These are phyloP conservation scores for Epizoanthus fatuus DNA, from an alignment of 92 coral and sea anemone species.

Conservation along the genomic window DNA sequence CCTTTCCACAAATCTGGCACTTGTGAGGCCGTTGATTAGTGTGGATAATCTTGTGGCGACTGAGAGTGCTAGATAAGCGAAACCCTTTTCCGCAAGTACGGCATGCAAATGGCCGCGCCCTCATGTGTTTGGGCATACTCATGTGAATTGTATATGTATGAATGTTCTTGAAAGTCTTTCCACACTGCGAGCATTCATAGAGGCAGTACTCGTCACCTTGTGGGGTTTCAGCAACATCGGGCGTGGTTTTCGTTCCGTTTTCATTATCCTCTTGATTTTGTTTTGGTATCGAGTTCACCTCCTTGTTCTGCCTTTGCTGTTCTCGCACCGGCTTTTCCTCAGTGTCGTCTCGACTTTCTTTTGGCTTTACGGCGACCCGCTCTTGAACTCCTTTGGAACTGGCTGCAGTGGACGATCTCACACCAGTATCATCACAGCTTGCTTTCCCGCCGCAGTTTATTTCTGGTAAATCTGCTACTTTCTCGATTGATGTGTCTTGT, in stretches of 20 bases:
- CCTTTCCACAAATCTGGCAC: constrained; percentile 44
- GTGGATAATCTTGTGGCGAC: constrained; percentile 58
- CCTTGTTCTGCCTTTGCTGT: too few relatives aligned
- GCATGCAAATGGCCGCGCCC: constrained; percentile 45
- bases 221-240: too few relatives aligned
- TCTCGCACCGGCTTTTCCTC: too few relatives aligned
- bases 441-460: not conserved
- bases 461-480: not conserved
- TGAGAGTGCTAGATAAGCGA: constrained; percentile 58
- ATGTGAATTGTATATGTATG: constrained; percentile 46
- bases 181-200: constrained; percentile 43
- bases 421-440: not conserved
- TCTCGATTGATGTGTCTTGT: not conserved
- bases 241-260: not conserved
- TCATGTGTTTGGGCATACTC: constrained; percentile 56
- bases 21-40: constrained; percentile 54
- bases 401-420: not conserved
- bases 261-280: too few relatives aligned
- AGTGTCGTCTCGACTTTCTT: too few relatives aligned
- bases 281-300: too few relatives aligned
- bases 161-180: constrained; percentile 43
- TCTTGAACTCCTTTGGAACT: not conserved
- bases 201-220: not conserved
- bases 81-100: constrained; percentile 60
- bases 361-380: not conserved